Evolutionary conservation across 2,888 invertebrate genomes (phyloP).

Genomic region (Microchrysa polita): DNA sequence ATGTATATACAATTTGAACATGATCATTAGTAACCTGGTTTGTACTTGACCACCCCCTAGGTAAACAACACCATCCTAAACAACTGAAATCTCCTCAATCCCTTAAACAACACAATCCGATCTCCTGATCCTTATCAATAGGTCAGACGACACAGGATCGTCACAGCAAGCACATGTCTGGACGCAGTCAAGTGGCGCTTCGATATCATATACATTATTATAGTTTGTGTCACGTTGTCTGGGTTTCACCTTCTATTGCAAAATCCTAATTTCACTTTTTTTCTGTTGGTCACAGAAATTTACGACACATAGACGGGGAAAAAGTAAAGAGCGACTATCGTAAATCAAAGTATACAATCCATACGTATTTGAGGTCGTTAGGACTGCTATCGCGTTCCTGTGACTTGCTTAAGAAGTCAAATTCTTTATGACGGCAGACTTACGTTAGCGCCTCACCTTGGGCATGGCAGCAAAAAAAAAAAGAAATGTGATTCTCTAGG

Average conservation of each 20-base stretch:
- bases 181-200: background rate
- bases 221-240: background rate
- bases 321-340: background rate
- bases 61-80: slow-evolving; percentile 30
- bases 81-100: slow-evolving; percentile 13
- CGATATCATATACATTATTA: no score
- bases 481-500: no score
- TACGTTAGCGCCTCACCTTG: background rate
- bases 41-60: slow-evolving; percentile 35
- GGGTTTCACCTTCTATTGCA: slow-evolving; percentile 10
- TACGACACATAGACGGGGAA: background rate
- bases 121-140: slow-evolving; percentile 36
- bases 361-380: background rate
- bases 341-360: slow-evolving; percentile 29
- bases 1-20: no score
- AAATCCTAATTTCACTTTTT: slow-evolving; percentile 27
- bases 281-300: background rate
- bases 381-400: background rate
- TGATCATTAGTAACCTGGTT: slow-evolving; percentile 31
- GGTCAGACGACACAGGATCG: slow-evolving; percentile 22
- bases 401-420: slow-evolving; percentile 22
- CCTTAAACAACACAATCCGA: slow-evolving; percentile 3
- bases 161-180: slow-evolving; percentile 30
- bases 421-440: slow-evolving; percentile 7
- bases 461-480: no score